Evolutionary conservation across 2,888 invertebrate genomes (phyloP), one percentile per base, ranked within the genome.

Genomic region (Tubulanus polymorphus): DNA sequence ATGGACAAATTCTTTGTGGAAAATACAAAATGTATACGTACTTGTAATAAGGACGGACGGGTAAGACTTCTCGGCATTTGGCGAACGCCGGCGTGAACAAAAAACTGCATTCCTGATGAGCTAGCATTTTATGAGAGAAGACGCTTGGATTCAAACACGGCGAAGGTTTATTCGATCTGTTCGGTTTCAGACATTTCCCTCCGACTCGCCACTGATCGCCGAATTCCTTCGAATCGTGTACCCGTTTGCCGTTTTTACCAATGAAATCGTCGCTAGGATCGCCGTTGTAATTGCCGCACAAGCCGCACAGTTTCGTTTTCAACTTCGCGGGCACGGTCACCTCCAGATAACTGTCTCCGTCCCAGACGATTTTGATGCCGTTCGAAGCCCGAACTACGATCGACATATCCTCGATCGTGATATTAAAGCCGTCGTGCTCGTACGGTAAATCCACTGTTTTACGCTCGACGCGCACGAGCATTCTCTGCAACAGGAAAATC

Each of bases 271-370:
- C 95, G 63, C 89, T 85, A 2, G 88, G 86, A 60, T 89, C 83
- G 47, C 88, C 88, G 79, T 95, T 96, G 80, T 90, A 96, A 76
- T 95, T 95, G 1, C 96, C 96, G 74, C 96, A 96, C 20, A 96
- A 81, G 15, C 96, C 96, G 74, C 94, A 94, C 56, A 93, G 78
- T 47, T 86, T 55, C 84, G 85, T 76, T 87, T 90, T 81, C 86
- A 90, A 53, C 81, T 82, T 57, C 84, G 86, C 70, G 3, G 91
- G 89, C 15, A 92, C 90, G 0, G 85, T 83, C 0, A 88, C 84
- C 81, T 96, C 94, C 57, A 94, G 82, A 73, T 93, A 93, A 68
- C 93, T 92, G 66, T 89, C 89, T 1, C 94, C 93, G 72, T 93
- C 93, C 95, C 95, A 96, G 35, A 91, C 83, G 61, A 96, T 83